phyloP scores from a whole-genome alignment of 2,797 vertebrate species.

The Cynodonichthys magdalenae region DNA sequence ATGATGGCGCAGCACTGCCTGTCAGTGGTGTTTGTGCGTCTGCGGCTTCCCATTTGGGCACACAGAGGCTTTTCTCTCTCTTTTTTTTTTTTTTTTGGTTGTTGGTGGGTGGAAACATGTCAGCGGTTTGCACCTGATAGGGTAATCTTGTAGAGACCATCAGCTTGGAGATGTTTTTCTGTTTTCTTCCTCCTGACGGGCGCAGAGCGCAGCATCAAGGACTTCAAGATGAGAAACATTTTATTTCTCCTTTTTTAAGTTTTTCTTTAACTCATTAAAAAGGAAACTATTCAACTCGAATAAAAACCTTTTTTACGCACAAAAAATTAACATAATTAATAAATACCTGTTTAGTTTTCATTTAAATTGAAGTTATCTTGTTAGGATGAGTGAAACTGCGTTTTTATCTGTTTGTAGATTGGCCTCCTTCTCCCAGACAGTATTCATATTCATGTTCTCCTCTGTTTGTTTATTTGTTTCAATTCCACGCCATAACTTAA shows the following conservation, averaged over 20 bases:
- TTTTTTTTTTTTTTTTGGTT: conserved; percentile 76
- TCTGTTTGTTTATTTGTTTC: conserved; percentile 57
- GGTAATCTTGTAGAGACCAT: conserved; percentile 80
- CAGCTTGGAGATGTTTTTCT: conserved; percentile 59
- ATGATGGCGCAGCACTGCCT: conserved; percentile 73
- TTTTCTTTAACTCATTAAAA: too few species aligned
- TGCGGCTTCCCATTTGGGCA: conserved; percentile 80
- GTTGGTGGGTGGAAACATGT: conserved; percentile 88
- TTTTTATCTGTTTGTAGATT: conserved; percentile 80
- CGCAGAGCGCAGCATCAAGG: conserved; percentile 51
- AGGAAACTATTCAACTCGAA: too few species aligned
- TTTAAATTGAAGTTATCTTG: neutral
- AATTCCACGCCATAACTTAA: conserved; percentile 81
- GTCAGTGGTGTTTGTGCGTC: conserved; percentile 79
- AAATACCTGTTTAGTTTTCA: too few species aligned
- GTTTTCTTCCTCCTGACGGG: conserved; percentile 42
- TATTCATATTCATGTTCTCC: conserved; percentile 81
- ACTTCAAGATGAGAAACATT: neutral
- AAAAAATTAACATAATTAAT: too few species aligned
- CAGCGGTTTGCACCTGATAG: conserved; percentile 88
- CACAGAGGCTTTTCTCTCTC: conserved; percentile 74
- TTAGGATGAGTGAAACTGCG: neutral
- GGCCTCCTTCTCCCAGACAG: conserved; percentile 74
- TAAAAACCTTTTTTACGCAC: too few species aligned
- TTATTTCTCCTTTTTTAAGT: too few species aligned